phyloP scores from a whole-genome alignment of 2,888 invertebrate species.

The Pilophorus perplexus region DNA sequence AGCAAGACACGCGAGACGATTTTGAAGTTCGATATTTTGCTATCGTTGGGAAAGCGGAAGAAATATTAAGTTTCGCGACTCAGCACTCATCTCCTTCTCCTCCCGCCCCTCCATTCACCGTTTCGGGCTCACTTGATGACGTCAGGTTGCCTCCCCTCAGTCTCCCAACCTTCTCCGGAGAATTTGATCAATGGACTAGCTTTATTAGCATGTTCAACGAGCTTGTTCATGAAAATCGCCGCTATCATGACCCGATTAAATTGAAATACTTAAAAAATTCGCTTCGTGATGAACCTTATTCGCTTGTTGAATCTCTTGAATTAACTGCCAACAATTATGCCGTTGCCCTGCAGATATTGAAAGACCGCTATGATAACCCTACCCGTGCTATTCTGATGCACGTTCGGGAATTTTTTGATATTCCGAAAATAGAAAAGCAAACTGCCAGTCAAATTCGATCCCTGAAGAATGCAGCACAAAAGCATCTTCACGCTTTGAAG shows the following conservation, averaged over 20 bases:
- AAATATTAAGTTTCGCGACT: too few relatives aligned
- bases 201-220: constrained; percentile 14
- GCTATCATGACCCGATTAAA: background rate
- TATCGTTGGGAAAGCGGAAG: too few relatives aligned
- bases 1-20: too few relatives aligned
- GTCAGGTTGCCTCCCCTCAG: constrained; percentile 2
- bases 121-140: background rate
- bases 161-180: constrained; percentile 15
- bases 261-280: constrained; percentile 20
- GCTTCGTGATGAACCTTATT: constrained; percentile 10
- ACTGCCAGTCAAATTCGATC: constrained; percentile 40
- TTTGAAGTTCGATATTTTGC: too few relatives aligned
- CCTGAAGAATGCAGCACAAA: constrained; percentile 46
- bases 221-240: constrained; percentile 16
- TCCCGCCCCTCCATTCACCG: too few relatives aligned
- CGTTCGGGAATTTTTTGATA: constrained; percentile 23
- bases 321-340: constrained; percentile 20
- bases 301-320: constrained; percentile 15
- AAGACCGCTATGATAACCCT: constrained; percentile 28
- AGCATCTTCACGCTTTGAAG: constrained; percentile 48
- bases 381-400: constrained; percentile 11
- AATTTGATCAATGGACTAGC: constrained; percentile 11
- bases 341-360: constrained; percentile 12
- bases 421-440: constrained; percentile 15
- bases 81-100: too few relatives aligned